Evolutionary conservation across 1,140 invertebrate species (phyloP).

Genomic region (Caenorhabditis remanei): DNA sequence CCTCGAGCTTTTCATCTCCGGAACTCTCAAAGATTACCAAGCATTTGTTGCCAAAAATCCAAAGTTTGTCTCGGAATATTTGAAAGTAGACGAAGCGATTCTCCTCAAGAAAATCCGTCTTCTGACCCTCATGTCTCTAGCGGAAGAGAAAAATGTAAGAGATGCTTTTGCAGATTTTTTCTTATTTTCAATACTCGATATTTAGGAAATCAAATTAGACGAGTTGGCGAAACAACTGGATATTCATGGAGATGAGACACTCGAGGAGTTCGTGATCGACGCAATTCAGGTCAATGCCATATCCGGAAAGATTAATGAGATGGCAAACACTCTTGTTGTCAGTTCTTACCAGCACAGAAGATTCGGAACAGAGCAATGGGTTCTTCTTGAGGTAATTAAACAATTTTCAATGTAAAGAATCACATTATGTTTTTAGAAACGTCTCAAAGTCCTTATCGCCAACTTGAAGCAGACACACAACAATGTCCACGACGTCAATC

Average conservation of each 20-base stretch:
- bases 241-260: slow-evolving; percentile 68
- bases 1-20: slow-evolving; percentile 72
- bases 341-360: slow-evolving; percentile 71
- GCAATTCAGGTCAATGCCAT: slow-evolving; percentile 76
- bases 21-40: slow-evolving; percentile 70
- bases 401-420: neutral
- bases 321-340: slow-evolving; percentile 68
- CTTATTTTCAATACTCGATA: slow-evolving; percentile 10
- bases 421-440: slow-evolving; percentile 51
- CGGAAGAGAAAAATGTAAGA: slow-evolving; percentile 72
- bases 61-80: slow-evolving; percentile 70
- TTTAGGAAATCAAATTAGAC: slow-evolving; percentile 65
- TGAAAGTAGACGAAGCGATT: slow-evolving; percentile 70
- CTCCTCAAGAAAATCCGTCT: slow-evolving; percentile 76
- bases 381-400: slow-evolving; percentile 66
- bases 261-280: slow-evolving; percentile 77
- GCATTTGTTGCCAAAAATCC: slow-evolving; percentile 71
- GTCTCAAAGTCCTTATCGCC: slow-evolving; percentile 66
- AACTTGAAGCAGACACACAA: slow-evolving; percentile 68
- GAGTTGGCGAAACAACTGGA: slow-evolving; percentile 70
- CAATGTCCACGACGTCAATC: slow-evolving; percentile 69
- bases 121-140: slow-evolving; percentile 74
- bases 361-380: slow-evolving; percentile 74
- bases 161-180: neutral
- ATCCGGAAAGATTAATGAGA: slow-evolving; percentile 75